A percentile compares a stretch with the other conserved stretches of the same genome.
These are phyloP conservation scores for Pogoniulus pusillus DNA, from an alignment of 2,797 vertebrate species.

Conservation along the genomic window DNA sequence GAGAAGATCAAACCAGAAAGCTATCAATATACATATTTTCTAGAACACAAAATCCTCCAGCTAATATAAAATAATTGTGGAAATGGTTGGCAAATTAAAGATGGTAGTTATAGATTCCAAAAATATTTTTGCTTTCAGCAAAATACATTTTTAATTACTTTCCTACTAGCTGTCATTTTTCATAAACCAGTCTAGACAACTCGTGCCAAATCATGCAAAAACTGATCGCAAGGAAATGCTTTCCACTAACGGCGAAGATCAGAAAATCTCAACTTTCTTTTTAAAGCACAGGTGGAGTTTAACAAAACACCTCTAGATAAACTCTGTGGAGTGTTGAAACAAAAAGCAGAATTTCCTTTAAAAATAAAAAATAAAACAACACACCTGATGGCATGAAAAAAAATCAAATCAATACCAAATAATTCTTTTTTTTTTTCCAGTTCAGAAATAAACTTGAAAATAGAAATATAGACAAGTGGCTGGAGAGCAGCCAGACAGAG, in stretches of 20 bases:
- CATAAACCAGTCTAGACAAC: constrained; percentile 79
- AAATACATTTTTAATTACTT: constrained; percentile 87
- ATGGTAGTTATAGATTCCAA: constrained; percentile 81
- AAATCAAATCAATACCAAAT: neutral
- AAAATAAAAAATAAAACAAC: neutral
- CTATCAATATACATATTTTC: constrained; percentile 25
- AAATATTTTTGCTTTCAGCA: constrained; percentile 85
- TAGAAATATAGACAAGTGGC: too few relatives aligned
- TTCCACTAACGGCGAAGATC: constrained; percentile 70
- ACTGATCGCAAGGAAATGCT: constrained; percentile 71
- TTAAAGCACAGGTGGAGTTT: neutral
- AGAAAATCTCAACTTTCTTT: constrained; percentile 27
- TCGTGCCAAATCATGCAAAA: constrained; percentile 79
- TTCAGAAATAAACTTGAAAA: constrained; percentile 7
- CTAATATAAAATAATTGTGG: constrained; percentile 68
- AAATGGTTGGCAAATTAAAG: constrained; percentile 78
- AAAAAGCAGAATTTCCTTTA: neutral
- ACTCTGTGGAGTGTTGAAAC: neutral
- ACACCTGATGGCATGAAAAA: neutral
- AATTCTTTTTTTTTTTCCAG: neutral
- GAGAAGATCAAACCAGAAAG: constrained; percentile 11
- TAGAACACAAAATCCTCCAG: constrained; percentile 40
- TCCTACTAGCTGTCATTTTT: constrained; percentile 83
- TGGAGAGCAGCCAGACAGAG: too few relatives aligned
- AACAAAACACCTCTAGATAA: constrained; percentile 71